Evolutionary conservation across 92 coral and sea anemone genomes (phyloP), one percentile per base, ranked within the genome.

Genomic region (Phenganax stokvisi): DNA sequence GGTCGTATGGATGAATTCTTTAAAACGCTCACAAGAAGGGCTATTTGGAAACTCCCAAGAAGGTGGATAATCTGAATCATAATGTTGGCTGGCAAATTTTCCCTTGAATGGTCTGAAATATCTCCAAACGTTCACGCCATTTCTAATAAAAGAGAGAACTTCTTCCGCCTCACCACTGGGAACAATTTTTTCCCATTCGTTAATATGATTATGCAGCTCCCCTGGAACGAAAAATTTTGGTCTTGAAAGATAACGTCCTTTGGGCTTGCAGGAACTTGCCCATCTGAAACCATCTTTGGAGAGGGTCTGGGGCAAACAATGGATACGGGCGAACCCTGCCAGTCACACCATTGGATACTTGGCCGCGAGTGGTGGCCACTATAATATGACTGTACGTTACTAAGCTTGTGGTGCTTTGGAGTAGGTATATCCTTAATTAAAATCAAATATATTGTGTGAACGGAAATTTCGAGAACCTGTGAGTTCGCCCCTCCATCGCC

Each of bases 91-190:
- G 20, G 31, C 86, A 64, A 90, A 88, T 12, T 80, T 80, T 12
- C 93, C 93, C 57, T 90, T 84, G 57, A 54, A 90, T 13, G 87
- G 90, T 27, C 44, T 56, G 31, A 90, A 25, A 51, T 83, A 87
- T 13, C 10, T 27, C 79, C 85, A 74, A 3, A 64, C 87, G 60
- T 87, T 76, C 5, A 89, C 90, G 6, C 71, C 84, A 28, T 80
- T 17, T 10, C 44, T 66, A 13, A 84, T 79, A n/a, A 82, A 82
- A 63, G 86, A 64, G 20, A 86, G 74, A 55, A 77, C 79, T 66
- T 87, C 88, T 3, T 30, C 60, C 58, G 85, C 88, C 62, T 82
- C 81, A 25, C 66, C 82, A n/a, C 76, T 79, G 16, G 80, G 81
- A 15, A 75, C 75, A 56, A 86, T 86, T 55, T 17, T 71, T 72